phyloP scores from a whole-genome alignment of 2,113 vertebrate genomes.

The Benthochromis sp. region DNA sequence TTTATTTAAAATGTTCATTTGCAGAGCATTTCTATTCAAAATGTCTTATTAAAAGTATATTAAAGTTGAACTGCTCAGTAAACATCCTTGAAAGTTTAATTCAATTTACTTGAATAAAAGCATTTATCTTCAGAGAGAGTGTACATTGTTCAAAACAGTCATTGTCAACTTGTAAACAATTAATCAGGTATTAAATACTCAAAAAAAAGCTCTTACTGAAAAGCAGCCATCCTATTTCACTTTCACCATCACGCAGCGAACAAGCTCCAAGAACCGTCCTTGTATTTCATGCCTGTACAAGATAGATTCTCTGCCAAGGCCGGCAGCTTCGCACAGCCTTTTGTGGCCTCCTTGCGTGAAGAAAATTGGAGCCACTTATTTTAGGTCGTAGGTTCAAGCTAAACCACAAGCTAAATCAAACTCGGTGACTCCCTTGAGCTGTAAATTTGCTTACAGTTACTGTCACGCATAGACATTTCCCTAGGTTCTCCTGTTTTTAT shows the following conservation, averaged over 20 bases:
- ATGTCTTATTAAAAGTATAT: not conserved
- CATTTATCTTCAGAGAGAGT: not conserved
- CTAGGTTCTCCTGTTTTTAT: not conserved
- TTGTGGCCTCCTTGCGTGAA: not conserved
- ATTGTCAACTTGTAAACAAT: not conserved
- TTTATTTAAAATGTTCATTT: not conserved
- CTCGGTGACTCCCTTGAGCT: not conserved
- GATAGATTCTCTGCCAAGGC: not conserved
- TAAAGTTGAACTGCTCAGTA: not conserved
- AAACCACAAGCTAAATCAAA: constrained; percentile 30
- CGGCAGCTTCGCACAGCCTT: not conserved
- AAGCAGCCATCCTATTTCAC: not conserved
- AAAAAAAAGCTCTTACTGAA: not conserved
- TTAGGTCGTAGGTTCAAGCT: constrained; percentile 20
- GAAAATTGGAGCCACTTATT: constrained; percentile 22
- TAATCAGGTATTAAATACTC: not conserved
- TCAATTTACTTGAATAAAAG: not conserved
- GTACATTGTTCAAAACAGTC: not conserved
- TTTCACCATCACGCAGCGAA: not conserved
- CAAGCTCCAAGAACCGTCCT: not conserved
- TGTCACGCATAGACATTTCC: not conserved
- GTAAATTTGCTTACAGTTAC: not conserved
- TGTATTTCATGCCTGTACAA: not conserved
- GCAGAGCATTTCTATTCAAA: not conserved
- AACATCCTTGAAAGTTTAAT: not conserved